Evolutionary conservation across 2,797 vertebrate species (phyloP), one percentile per base, ranked within the genome.

Genomic region (Phoxinus dragarum): DNA sequence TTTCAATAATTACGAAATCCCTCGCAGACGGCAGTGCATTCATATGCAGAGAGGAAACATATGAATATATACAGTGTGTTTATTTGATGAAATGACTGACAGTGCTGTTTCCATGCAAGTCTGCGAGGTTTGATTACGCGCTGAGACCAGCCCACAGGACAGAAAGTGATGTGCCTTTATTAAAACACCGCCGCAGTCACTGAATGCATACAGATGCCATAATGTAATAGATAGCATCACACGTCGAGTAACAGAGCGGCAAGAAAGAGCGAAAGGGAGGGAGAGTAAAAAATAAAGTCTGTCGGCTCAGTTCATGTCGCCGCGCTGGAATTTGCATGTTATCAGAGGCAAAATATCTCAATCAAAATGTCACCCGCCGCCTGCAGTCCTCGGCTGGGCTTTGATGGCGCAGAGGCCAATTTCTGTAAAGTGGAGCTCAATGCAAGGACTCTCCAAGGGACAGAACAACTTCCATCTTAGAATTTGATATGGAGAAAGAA

Each of bases 361-460:
- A 91, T 95, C 93, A 94, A 93, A 94, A 94, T 94, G 93, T 94
- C 94, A 94, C 83, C 78, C 84, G 71, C 84, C 71, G 93, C 91
- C 91, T 34, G 73, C 73, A 87, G 91, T 89, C 90, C 88, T 89
- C 87, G 87, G 88, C 80, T 86, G 68, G 79, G 83, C 84, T 90
- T 89, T 87, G 81, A 89, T 84, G 82, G 82, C 82, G 85, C 86
- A 81, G 73, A 87, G 84, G 74, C 77, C 85, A 86, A 81, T 88
- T 89, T 82, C 78, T 66, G 52, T 73, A 84, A 77, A 81, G 54
- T 87, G 66, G 82, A 79, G 77, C 85, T 74, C 72, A 67, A 75
- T 81, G 87, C 75, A 89, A 82, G 66, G 56, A 69, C 81, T 82
- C 49, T 83, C 86, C 52, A 49, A 83, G 67, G 84, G 68, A 71